These are phyloP conservation scores for Sander vitreus DNA, from an alignment of 2,113 vertebrate species.

Conservation along the genomic window DNA sequence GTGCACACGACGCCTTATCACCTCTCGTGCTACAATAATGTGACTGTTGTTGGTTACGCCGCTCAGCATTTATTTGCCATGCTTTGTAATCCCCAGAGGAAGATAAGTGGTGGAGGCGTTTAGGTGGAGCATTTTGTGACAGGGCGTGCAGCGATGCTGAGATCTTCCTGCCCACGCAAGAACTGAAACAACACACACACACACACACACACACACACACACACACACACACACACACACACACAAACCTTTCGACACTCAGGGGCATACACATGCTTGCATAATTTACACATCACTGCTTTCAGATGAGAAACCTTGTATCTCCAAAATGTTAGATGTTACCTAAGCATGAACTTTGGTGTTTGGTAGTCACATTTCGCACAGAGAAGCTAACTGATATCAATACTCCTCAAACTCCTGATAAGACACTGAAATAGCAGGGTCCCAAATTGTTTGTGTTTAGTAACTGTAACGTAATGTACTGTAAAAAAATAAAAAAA, in stretches of 20 bases:
- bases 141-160: slow-evolving; percentile 42
- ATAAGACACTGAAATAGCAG: not conserved
- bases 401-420: not conserved
- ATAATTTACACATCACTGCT: slow-evolving; percentile 45
- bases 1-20: slow-evolving; percentile 46
- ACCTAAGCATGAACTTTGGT: not conserved
- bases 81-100: slow-evolving; percentile 59
- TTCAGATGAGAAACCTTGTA: not conserved
- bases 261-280: slow-evolving; percentile 12
- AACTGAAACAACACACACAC: slow-evolving; percentile 23
- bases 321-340: slow-evolving; percentile 18
- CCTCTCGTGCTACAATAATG: slow-evolving; percentile 49
- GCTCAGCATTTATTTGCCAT: slow-evolving; percentile 51
- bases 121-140: slow-evolving; percentile 57
- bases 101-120: slow-evolving; percentile 61
- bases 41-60: slow-evolving; percentile 58
- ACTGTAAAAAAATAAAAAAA: no score
- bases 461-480: no score
- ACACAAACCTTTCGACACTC: slow-evolving; percentile 10
- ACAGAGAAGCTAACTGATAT: not conserved
- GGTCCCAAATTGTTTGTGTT: no score
- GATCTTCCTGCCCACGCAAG: slow-evolving; percentile 52
- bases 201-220: slow-evolving; percentile 4
- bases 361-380: not conserved
- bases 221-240: not conserved